Percentiles rank a stretch among this genome's conserved stretches.
These are phyloP conservation scores for Leuctra nigra DNA, from an alignment of 2,888 invertebrate species.

Conservation along the genomic window DNA sequence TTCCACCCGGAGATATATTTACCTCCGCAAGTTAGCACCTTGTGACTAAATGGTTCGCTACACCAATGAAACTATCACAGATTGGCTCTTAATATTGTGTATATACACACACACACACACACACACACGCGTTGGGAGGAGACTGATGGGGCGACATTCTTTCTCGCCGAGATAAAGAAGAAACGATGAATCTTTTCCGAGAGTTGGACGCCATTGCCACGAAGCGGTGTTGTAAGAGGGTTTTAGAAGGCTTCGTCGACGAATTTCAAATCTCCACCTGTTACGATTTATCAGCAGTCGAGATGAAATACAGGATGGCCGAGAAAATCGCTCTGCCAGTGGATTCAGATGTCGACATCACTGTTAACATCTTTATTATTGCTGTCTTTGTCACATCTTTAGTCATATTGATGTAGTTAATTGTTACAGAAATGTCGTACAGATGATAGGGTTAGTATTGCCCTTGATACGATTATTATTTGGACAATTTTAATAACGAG, in stretches of 20 bases:
- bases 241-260: not conserved
- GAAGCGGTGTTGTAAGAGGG: not conserved
- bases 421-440: too few species aligned
- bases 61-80: slow-evolving; percentile 11
- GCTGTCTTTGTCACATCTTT: too few species aligned
- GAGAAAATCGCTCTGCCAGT: too few species aligned
- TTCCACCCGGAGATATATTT: not conserved
- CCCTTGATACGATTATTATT: too few species aligned
- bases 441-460: too few species aligned
- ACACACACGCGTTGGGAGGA: too few species aligned
- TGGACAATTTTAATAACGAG: too few species aligned
- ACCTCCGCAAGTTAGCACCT: slow-evolving; percentile 5
- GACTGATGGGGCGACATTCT: slow-evolving; percentile 12
- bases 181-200: slow-evolving; percentile 1
- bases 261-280: slow-evolving; percentile 1
- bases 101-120: too few species aligned
- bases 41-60: slow-evolving; percentile 11
- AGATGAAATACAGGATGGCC: not conserved
- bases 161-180: slow-evolving; percentile 8
- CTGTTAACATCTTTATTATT: too few species aligned
- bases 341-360: too few species aligned
- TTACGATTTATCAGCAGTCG: slow-evolving; percentile 3
- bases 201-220: not conserved
- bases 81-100: too few species aligned
- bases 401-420: too few species aligned